Evolutionary conservation across 2,888 invertebrate species (phyloP).

Genomic region (Slavum lentiscoides): DNA sequence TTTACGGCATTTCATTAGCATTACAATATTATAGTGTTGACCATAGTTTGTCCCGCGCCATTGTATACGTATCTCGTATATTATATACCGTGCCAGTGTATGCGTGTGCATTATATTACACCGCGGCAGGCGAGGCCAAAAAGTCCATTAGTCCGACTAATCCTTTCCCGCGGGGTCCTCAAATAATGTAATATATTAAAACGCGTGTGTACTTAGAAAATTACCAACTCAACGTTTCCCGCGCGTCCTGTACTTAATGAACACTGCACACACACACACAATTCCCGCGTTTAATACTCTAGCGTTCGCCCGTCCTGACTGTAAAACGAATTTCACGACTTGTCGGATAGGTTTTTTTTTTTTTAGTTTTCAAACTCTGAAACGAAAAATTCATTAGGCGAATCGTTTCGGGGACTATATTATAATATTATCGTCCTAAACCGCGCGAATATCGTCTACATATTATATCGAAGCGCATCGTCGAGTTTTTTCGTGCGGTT

Average conservation of each 20-base stretch:
- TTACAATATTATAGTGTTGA: constrained; percentile 39
- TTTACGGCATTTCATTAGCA: constrained; percentile 23
- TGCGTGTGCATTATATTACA: neutral
- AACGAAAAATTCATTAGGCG: neutral
- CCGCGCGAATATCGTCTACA: too few relatives aligned
- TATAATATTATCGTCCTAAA: too few relatives aligned
- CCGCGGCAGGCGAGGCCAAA: constrained; percentile 7
- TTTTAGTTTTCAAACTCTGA: neutral
- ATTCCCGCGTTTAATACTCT: too few relatives aligned
- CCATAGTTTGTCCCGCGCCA: constrained; percentile 3
- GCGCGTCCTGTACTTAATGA: too few relatives aligned
- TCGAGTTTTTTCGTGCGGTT: too few relatives aligned
- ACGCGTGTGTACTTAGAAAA: constrained; percentile 33
- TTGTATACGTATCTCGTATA: constrained; percentile 1
- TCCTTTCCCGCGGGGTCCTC: constrained; percentile 41
- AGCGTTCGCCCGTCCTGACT: too few relatives aligned
- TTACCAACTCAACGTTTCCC: constrained; percentile 26
- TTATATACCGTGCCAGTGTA: neutral
- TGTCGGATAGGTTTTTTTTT: neutral
- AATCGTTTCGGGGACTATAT: too few relatives aligned
- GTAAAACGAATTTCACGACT: neutral
- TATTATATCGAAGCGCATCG: too few relatives aligned
- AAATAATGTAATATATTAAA: constrained; percentile 48
- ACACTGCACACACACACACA: too few relatives aligned
- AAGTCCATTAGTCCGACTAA: constrained; percentile 49